A percentile compares a stretch with the other conserved stretches of the same genome.
Evolutionary conservation across 2,797 vertebrate species (phyloP).

Genomic region (Fundulus diaphanus): DNA sequence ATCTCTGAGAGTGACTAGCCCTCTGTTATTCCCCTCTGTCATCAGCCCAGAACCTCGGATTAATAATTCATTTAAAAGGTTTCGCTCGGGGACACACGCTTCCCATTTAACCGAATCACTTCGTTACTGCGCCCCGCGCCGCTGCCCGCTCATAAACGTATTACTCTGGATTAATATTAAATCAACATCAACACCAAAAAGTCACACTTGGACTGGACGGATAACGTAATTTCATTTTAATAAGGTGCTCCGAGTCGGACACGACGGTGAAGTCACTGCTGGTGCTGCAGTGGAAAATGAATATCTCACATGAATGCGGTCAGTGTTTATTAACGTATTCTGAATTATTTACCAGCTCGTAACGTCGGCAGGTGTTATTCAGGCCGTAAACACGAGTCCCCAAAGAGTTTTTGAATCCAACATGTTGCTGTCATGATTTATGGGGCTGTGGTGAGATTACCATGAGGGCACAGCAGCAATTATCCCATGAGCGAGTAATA

Average conservation of each 20-base stretch:
- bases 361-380: conserved; percentile 59
- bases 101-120: conserved; percentile 51
- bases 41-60: conserved; percentile 26
- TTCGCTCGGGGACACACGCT: conserved; percentile 39
- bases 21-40: conserved; percentile 41
- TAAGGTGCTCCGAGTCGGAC: conserved; percentile 42
- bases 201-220: conserved; percentile 47
- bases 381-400: conserved; percentile 50
- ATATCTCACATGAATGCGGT: conserved; percentile 61
- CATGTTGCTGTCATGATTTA: conserved; percentile 26
- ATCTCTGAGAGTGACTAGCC: conserved; percentile 25
- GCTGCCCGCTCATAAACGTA: conserved; percentile 56
- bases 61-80: conserved; percentile 61
- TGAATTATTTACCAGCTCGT: conserved; percentile 58
- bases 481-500: not conserved
- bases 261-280: conserved; percentile 62
- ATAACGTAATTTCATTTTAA: conserved; percentile 63
- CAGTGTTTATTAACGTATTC: conserved; percentile 69
- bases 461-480: not conserved
- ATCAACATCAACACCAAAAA: conserved; percentile 55
- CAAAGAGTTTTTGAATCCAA: conserved; percentile 38
- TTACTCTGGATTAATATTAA: conserved; percentile 57
- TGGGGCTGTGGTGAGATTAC: conserved; percentile 10
- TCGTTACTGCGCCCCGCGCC: conserved; percentile 46
- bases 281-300: conserved; percentile 61